Percentiles rank a stretch among this genome's conserved stretches.
phyloP scores from a whole-genome alignment of 1,140 invertebrate species.

The Drosophila aff. region DNA sequence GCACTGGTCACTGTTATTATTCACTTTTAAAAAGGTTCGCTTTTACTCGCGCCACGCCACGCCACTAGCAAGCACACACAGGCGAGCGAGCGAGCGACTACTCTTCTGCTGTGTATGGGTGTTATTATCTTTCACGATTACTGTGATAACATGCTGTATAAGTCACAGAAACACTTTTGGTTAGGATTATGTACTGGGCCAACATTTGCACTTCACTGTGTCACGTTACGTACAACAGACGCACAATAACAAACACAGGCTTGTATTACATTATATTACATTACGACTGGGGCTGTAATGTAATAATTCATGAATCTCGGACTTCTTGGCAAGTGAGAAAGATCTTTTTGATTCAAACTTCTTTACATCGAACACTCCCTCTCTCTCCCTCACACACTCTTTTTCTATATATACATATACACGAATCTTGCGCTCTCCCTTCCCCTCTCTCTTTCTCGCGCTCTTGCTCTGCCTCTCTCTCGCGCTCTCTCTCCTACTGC shows the following conservation, averaged over 20 bases:
- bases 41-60: slow-evolving; percentile 18
- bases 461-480: slow-evolving; percentile 3
- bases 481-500: neutral
- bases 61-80: slow-evolving; percentile 2
- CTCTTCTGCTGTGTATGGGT: slow-evolving; percentile 10
- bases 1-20: slow-evolving; percentile 39
- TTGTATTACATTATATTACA: slow-evolving; percentile 11
- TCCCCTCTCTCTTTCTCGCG: neutral
- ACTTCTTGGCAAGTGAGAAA: slow-evolving; percentile 41
- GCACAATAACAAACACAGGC: slow-evolving; percentile 10
- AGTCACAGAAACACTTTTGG: slow-evolving; percentile 16
- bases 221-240: slow-evolving; percentile 11
- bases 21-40: slow-evolving; percentile 21
- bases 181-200: slow-evolving; percentile 15
- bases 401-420: neutral
- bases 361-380: slow-evolving; percentile 42
- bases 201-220: slow-evolving; percentile 48
- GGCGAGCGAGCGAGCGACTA: slow-evolving; percentile 1
- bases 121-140: slow-evolving; percentile 23
- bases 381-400: slow-evolving; percentile 21
- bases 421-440: neutral
- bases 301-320: slow-evolving; percentile 46
- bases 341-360: slow-evolving; percentile 48
- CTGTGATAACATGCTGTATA: slow-evolving; percentile 19
- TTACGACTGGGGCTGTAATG: slow-evolving; percentile 7